Base-by-base conservation (phyloP, 2,113 vertebrate genomes). In the Myotis yumanensis region DNA sequence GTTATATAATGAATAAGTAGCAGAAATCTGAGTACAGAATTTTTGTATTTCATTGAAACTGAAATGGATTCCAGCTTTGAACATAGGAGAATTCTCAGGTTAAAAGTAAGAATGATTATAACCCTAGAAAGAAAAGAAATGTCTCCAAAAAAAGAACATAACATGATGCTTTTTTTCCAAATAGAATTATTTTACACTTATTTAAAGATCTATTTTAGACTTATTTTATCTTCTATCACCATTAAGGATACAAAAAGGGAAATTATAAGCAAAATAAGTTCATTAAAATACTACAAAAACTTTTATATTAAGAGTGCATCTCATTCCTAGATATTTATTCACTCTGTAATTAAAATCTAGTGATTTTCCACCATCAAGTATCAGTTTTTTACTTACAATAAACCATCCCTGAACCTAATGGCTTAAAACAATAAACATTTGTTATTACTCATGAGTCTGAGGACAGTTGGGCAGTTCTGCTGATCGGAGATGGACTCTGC, bases 221-320 rank as follows among this genome's bases (percentile, higher is more conserved):
- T 37, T 85, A 54, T n/a, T 76, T 87, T 76, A 82, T 52, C 30
- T 77, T 76, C 28, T 40, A n/a, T 64, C 43, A 66, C 46, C 8
- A 71, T 32, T 51, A 75, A 82, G 4, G 32, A 68, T 15, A 68
- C 20, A 83, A 81, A 76, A 89, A 81, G 68, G 20, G 32, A 73
- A 82, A 77, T 76, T 59, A 48, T 79, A 88, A 64, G 11, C 23
- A 90, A 92, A 96, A 77, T 71, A 82, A 81, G 23, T 43, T 89
- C 80, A 46, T 30, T 66, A 79, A 93, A 86, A 51, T 85, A 95
- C 52, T 57, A 48, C 43, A 52, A 43, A 87, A 48, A 54, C 5
- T n/a, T 75, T 91, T 85, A 37, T 48, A 85, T 75, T 81, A 57
- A 52, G 23, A 92, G 28, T 64, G 17, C 37, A 72, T 91, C 54